Percentiles rank a stretch among this genome's conserved stretches.
phyloP scores from a whole-genome alignment of 1,140 invertebrate species.

The Bilobella aurantiaca region DNA sequence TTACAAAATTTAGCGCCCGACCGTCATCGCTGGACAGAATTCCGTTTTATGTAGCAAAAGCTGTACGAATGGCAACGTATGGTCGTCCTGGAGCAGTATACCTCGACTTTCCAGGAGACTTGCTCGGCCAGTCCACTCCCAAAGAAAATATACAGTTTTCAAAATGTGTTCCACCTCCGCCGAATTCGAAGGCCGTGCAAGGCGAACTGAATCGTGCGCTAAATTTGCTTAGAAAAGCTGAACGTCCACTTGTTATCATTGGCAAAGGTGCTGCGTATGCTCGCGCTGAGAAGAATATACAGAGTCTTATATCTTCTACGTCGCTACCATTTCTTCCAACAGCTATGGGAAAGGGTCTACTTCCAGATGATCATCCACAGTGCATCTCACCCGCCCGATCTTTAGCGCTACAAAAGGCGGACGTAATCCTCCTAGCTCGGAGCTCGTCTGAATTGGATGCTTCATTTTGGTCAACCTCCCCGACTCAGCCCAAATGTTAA shows the following conservation, averaged over 20 bases:
- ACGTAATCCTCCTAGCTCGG: constrained; percentile 80
- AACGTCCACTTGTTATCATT: constrained; percentile 77
- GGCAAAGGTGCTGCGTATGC: constrained; percentile 72
- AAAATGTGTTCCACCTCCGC: constrained; percentile 49
- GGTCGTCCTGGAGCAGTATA: constrained; percentile 81
- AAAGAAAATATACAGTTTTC: constrained; percentile 41
- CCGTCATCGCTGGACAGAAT: constrained; percentile 71
- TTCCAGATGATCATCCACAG: constrained; percentile 63
- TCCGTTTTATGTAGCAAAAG: constrained; percentile 85
- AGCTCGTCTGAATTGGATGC: constrained; percentile 90
- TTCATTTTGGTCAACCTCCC: constrained; percentile 88
- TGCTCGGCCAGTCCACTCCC: constrained; percentile 49
- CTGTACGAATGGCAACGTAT: constrained; percentile 66
- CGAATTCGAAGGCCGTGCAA: constrained; percentile 56
- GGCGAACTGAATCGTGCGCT: constrained; percentile 56
- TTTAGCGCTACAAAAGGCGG: constrained; percentile 69
- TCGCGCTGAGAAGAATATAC: constrained; percentile 58
- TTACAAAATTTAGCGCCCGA: constrained; percentile 80
- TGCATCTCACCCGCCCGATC: constrained; percentile 80
- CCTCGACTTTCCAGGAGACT: constrained; percentile 78
- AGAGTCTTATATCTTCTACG: constrained; percentile 56
- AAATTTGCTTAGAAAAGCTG: constrained; percentile 55
- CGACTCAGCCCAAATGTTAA: constrained; percentile 63
- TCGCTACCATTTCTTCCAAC: constrained; percentile 82
- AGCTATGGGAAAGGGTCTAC: constrained; percentile 93